Evolutionary conservation across 2,797 vertebrate species (phyloP).

Genomic region (Gambelia wislizenii): DNA sequence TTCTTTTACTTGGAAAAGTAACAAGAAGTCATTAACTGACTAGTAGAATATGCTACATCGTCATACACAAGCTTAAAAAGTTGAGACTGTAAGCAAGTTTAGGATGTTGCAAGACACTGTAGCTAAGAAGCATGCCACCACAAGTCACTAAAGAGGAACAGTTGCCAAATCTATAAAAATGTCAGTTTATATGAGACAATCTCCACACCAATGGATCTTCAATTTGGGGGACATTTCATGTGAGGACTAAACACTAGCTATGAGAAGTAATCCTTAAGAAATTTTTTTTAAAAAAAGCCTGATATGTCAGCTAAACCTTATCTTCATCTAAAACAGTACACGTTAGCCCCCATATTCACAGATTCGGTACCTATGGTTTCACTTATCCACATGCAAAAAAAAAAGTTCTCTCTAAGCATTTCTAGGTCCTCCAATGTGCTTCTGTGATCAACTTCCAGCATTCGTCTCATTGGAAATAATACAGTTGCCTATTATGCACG

Average conservation of each 20-base stretch:
- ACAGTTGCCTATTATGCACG: too few species aligned
- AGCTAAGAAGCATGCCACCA: not conserved
- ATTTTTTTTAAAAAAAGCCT: not conserved
- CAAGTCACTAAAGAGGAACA: not conserved
- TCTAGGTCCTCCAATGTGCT: too few species aligned
- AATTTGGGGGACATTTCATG: not conserved
- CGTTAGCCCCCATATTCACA: too few species aligned
- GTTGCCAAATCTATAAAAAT: not conserved
- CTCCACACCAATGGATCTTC: not conserved
- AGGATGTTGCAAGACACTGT: not conserved
- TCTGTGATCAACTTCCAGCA: too few species aligned
- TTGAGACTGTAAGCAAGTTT: not conserved
- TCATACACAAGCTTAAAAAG: not conserved
- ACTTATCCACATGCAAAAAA: too few species aligned
- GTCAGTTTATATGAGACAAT: not conserved
- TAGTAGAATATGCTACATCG: not conserved
- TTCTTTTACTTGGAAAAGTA: conserved; percentile 27
- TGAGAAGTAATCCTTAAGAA: not conserved
- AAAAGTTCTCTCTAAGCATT: too few species aligned
- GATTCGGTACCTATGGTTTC: too few species aligned
- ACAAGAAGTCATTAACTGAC: not conserved
- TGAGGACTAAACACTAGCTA: not conserved
- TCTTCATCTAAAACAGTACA: not conserved
- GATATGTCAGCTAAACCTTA: not conserved
- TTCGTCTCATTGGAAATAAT: too few species aligned